Base-by-base conservation (phyloP, 92 coral and sea anemone species). In the Metridium senile region DNA sequence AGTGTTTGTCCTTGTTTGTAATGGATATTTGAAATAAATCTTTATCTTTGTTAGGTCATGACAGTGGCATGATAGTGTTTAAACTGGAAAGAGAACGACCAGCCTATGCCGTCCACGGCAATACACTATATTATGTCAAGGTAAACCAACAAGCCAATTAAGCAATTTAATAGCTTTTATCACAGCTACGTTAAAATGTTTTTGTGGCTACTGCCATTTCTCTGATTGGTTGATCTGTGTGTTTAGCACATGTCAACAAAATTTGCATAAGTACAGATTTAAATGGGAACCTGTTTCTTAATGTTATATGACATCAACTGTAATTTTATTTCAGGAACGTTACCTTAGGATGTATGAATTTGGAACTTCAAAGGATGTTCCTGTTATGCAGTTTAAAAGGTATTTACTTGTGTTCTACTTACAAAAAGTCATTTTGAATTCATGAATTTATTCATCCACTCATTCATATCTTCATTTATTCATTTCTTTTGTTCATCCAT, bases 31-130 rank as follows among this genome's bases (percentile, higher is more conserved):
- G n/a, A 51, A 51, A n/a, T 13, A 51, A 16, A 16, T 13, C 58
- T 13, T n/a, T 13, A 51, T 13, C 58, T n/a, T 58, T 58, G 66
- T 57, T 66, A 95, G 99, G 99, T 80, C 99, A 95, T 81, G 99
- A 95, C 22, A 90, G 99, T 80, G 99, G 99, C 13, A 95, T 95
- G 99, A 92, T 95, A 35, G 99, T 95, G 22, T 95, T 95, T 81
- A 95, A 95, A 65, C 86, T 95, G 35, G 99, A 95, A 74, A 69
- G 99, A 62, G 99, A 95, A 73, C 76, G 99, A 58, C 99, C 99
- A 61, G 97, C 99, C 1, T 95, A 92, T 83, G 99, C 99, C 43
- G 99, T 95, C 2, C 99, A 95, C 82, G 99, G 99, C 39, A 95
- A 95, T 81, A 95, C 96, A 1, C 72, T 95, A 77, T 95, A 95